Evolutionary conservation across 2,113 vertebrate species (phyloP).

Genomic region (Meleagris gallopavo): DNA sequence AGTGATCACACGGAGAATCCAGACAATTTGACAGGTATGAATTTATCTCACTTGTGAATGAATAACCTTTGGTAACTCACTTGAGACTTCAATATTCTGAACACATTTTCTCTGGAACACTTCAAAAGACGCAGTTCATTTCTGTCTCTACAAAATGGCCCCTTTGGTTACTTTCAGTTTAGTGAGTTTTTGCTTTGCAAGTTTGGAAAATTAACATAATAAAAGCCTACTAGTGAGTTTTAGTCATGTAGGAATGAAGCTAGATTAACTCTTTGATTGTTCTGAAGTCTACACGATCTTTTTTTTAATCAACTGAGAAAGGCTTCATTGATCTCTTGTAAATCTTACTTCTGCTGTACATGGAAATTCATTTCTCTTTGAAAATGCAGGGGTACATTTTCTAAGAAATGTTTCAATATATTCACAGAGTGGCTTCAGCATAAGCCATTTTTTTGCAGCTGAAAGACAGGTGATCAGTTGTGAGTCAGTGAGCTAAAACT

Average conservation of each 20-base stretch:
- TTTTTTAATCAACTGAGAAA: constrained; percentile 25
- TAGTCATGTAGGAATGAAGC: constrained; percentile 59
- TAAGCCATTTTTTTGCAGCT: not conserved
- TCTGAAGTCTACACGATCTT: constrained; percentile 45
- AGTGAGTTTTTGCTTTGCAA: constrained; percentile 70
- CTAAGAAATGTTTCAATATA: not conserved
- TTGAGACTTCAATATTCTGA: constrained; percentile 83
- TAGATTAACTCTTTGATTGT: constrained; percentile 78
- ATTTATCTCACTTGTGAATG: constrained; percentile 86
- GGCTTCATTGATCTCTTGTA: constrained; percentile 40
- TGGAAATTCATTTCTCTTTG: constrained; percentile 35
- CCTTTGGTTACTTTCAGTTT: constrained; percentile 75
- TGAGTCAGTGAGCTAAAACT: not conserved
- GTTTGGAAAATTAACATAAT: constrained; percentile 79
- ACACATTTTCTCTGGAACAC: constrained; percentile 83
- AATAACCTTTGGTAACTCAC: constrained; percentile 84
- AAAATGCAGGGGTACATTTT: not conserved
- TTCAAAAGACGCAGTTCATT: constrained; percentile 82
- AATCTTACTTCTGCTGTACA: constrained; percentile 35
- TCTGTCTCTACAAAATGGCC: constrained; percentile 75
- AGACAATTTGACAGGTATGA: constrained; percentile 85
- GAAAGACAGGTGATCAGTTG: not conserved
- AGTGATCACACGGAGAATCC: constrained; percentile 81
- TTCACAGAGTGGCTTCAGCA: not conserved
- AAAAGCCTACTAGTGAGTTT: constrained; percentile 72